Base-by-base conservation (phyloP, 2,113 vertebrate species). In the Caranx melampygus region DNA sequence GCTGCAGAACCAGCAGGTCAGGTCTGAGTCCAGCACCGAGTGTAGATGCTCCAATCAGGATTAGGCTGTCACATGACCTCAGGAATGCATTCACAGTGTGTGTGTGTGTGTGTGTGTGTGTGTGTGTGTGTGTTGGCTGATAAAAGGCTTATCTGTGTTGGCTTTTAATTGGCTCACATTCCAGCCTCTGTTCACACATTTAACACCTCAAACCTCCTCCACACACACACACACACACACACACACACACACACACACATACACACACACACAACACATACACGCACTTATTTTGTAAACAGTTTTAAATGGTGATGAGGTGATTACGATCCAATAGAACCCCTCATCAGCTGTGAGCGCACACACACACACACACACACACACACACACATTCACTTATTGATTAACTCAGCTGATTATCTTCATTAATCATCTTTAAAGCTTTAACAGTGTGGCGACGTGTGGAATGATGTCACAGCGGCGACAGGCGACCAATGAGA, bases 161-260 rank as follows among this genome's bases (percentile, higher is more conserved):
- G 59, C 47, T 75, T 73, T 78, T 79, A 82, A 82, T 84, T 82
- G 78, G 59, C 77, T 84, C 77, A 78, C 87, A 89, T 86, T 85
- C 86, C 86, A 73, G 62, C 62, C 37, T 60, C 65, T 61, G 45
- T 49, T 74, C 63, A 55, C 44, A 40, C 34, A 20, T 59, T 83
- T 31, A 78, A 57, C 59, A 79, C 68, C 65, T 82, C 58, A 65
- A 0, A 57, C 20, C 49, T 49, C 62, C 60, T n/a, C 73, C 40
- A 40, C 40, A 40, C 40, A 40, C 40, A 42, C 40, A 42, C 40
- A 42, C 40, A 42, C 40, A 11, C 40, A 42, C 40, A 42, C 40
- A 42, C 59, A 42, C 13, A 42, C n/a, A 11, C 34, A 18, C 37
- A 20, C 37, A 14, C 35, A 60, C 66, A 26, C 13, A 45, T 14